phyloP scores from a whole-genome alignment of 2,113 vertebrate species.

The Rhinoderma darwinii region DNA sequence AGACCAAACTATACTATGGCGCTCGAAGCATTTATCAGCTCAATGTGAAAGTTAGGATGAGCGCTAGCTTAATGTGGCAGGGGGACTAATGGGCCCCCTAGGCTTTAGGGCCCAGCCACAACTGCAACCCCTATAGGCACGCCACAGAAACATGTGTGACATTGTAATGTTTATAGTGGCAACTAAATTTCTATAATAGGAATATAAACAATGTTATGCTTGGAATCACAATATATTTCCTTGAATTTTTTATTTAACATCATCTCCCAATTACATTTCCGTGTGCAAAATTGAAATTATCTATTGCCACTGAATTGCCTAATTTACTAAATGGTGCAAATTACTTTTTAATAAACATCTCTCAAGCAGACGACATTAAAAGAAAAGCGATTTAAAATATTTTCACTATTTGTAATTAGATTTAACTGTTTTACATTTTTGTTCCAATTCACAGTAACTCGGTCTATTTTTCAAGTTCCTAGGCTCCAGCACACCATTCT shows the following conservation, averaged over 20 bases:
- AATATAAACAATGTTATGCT: neutral
- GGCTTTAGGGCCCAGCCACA: too few species aligned
- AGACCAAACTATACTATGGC: too few species aligned
- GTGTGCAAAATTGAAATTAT: slow-evolving; percentile 2
- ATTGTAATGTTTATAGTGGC: neutral
- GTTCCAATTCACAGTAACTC: neutral
- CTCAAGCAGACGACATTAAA: neutral
- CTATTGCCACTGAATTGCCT: neutral
- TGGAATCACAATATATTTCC: neutral
- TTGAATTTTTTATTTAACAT: neutral
- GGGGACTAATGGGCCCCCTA: too few species aligned
- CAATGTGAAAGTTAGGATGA: too few species aligned
- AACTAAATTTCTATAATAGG: neutral
- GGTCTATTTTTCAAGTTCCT: neutral
- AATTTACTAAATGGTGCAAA: slow-evolving; percentile 41
- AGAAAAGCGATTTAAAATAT: neutral
- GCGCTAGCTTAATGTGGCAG: too few species aligned
- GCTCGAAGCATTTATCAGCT: too few species aligned
- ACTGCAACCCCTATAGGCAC: too few species aligned
- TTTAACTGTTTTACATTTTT: slow-evolving; percentile 19
- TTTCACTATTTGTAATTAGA: neutral
- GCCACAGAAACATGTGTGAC: too few species aligned
- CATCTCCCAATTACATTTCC: neutral
- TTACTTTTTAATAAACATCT: slow-evolving; percentile 27
- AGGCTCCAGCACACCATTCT: neutral